These are phyloP conservation scores for Ametastegia equiseti DNA, from an alignment of 2,888 invertebrate species.

Conservation along the genomic window DNA sequence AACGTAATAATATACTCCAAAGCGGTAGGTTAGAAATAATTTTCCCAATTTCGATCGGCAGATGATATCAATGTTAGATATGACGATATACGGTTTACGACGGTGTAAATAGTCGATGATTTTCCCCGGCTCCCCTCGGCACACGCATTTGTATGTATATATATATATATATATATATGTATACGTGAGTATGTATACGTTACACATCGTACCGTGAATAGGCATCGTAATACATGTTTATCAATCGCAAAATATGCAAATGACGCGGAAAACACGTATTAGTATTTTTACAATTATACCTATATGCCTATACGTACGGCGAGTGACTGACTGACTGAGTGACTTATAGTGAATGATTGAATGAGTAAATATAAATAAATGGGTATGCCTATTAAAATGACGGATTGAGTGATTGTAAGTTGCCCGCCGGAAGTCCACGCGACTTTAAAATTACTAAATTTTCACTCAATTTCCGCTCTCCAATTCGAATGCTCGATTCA, in stretches of 20 bases:
- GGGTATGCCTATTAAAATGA: background rate
- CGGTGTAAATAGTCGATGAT: too few relatives aligned
- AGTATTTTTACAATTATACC: background rate
- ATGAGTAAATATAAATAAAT: too few relatives aligned
- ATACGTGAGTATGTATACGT: background rate
- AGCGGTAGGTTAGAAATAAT: too few relatives aligned
- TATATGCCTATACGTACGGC: constrained; percentile 3
- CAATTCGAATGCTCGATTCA: background rate
- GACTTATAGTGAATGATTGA: background rate
- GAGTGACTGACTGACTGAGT: constrained; percentile 21
- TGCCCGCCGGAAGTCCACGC: constrained; percentile 36
- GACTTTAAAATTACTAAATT: constrained; percentile 39
- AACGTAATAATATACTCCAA: too few relatives aligned
- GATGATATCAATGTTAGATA: too few relatives aligned
- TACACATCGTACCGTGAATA: background rate
- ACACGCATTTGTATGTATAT: background rate
- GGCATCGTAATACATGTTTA: background rate
- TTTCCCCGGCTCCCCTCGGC: background rate
- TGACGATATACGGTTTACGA: too few relatives aligned
- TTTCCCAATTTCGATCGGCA: too few relatives aligned
- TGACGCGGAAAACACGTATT: background rate
- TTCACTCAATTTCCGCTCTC: constrained; percentile 24
- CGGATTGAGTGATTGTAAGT: constrained; percentile 24
- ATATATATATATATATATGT: background rate
- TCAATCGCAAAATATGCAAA: constrained; percentile 6